Base-by-base conservation (phyloP, 1,140 invertebrate genomes). In the Calliphora vicina region DNA sequence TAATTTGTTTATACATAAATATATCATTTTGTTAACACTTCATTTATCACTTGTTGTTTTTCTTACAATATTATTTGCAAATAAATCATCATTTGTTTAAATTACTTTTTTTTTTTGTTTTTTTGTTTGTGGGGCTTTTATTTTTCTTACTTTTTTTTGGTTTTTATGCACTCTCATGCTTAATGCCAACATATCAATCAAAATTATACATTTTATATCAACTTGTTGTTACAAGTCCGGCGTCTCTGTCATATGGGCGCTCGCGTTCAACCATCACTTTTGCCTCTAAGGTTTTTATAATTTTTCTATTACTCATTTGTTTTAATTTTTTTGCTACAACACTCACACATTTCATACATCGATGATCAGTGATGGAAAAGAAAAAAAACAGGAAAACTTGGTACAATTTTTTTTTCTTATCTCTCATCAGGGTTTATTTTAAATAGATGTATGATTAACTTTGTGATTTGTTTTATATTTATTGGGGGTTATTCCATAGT, bases 1-100 rank as follows among this genome's bases (percentile, higher is more conserved):
- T 57, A 57, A 57, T 57, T 57, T 57, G 50, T n/a, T 57, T n/a
- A n/a, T 57, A 57, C 50, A 57, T n/a, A 57, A 57, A 57, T 57
- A n/a, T 57, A 57, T 57, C 50, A 57, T 57, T 57, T 57, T 57
- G 50, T 57, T 57, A 57, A 57, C 50, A 57, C 50, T 57, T 57
- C 50, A 57, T 57, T 57, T 57, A 57, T 57, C 50, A 57, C 50
- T n/a, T 57, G 15, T 57, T 17, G 13, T 57, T n/a, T 57, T 57
- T 57, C 50, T n/a, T 35, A n/a, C n/a, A n/a, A 35, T 57, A 57
- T 57, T 57, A 57, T 57, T 57, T 57, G 50, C 50, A 57, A 57
- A 57, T 57, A 57, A 57, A 57, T 57, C 50, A 57, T 57, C 50
- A 57, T 57, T 57, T 57, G 50, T 57, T 57, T 57, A 57, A 57